A percentile compares a stretch with the other conserved stretches of the same genome.
Evolutionary conservation across 2,113 vertebrate genomes (phyloP).

Genomic region (Sceloporus tristichus): DNA sequence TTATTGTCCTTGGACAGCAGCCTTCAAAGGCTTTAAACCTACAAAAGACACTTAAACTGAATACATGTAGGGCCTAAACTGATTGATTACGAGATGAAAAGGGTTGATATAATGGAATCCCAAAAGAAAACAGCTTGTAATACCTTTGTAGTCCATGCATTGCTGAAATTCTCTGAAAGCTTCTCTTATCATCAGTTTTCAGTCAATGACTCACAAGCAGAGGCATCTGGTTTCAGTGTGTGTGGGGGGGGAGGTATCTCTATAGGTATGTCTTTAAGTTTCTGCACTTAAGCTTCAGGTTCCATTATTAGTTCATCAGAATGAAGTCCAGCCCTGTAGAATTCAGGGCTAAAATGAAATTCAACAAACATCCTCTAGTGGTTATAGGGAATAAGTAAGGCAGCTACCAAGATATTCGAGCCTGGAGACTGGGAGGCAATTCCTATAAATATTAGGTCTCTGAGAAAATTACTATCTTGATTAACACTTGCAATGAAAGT

Average conservation of each 20-base stretch:
- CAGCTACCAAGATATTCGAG: neutral
- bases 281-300: neutral
- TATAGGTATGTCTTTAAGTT: neutral
- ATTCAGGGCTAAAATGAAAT: too few species aligned
- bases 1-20: neutral
- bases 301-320: neutral
- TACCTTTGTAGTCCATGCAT: constrained; percentile 25
- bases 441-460: neutral
- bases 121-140: constrained; percentile 30
- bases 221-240: constrained; percentile 1
- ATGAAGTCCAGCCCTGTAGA: neutral
- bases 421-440: neutral
- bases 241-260: neutral
- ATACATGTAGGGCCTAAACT: constrained; percentile 14
- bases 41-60: constrained; percentile 7
- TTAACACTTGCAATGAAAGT: neutral
- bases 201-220: constrained; percentile 18
- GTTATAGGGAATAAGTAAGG: neutral
- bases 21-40: constrained; percentile 15
- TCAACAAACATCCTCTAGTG: too few species aligned
- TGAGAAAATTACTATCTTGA: neutral
- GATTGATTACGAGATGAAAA: constrained; percentile 41
- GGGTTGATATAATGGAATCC: constrained; percentile 20
- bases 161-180: constrained; percentile 23
- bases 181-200: constrained; percentile 25